phyloP scores from a whole-genome alignment of 2,888 invertebrate species.

The Baccha elongata region DNA sequence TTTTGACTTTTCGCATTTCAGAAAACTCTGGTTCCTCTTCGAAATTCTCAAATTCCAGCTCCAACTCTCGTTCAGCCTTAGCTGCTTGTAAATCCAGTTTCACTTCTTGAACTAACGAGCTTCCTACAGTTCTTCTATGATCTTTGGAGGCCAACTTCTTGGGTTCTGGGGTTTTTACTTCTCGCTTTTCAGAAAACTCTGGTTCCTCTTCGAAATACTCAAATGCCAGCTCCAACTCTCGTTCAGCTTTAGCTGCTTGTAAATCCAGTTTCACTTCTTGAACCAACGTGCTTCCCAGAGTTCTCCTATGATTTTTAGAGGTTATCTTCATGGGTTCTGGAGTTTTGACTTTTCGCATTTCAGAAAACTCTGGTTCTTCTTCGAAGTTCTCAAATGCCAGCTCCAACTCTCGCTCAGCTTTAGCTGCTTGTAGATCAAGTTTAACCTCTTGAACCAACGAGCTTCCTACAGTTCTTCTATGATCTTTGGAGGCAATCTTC shows the following conservation, averaged over 20 bases:
- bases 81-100: constrained; percentile 32
- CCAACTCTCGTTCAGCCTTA: constrained; percentile 20
- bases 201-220: constrained; percentile 43
- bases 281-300: constrained; percentile 10
- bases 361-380: constrained; percentile 18
- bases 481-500: background rate
- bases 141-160: background rate
- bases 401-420: constrained; percentile 29
- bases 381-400: constrained; percentile 44
- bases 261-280: constrained; percentile 12
- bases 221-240: constrained; percentile 15
- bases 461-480: constrained; percentile 32
- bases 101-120: background rate
- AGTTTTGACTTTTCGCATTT: background rate
- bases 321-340: constrained; percentile 18
- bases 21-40: constrained; percentile 20
- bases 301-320: constrained; percentile 15
- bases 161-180: constrained; percentile 17
- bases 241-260: constrained; percentile 19
- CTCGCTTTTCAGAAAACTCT: background rate
- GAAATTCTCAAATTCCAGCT: constrained; percentile 34
- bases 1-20: background rate
- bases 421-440: no score
- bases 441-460: background rate
- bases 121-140: constrained; percentile 35